These are phyloP conservation scores for Telmatochromis bifrenatus DNA, from an alignment of 2,113 vertebrate genomes.

Conservation along the genomic window DNA sequence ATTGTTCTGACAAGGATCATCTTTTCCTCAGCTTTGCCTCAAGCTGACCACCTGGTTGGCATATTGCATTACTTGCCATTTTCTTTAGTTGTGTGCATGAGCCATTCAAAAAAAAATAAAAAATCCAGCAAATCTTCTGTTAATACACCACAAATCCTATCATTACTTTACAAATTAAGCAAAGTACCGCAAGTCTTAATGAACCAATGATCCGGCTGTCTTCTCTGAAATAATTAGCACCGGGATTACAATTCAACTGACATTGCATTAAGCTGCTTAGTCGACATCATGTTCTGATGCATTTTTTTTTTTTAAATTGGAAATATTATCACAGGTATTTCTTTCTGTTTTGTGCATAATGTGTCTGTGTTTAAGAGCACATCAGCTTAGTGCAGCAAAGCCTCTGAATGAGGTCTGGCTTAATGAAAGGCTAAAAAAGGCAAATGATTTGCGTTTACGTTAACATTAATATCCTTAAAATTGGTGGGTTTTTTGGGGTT, in stretches of 20 bases:
- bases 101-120: not conserved
- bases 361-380: not conserved
- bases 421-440: not conserved
- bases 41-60: conserved; percentile 45
- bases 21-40: conserved; percentile 33
- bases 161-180: not conserved
- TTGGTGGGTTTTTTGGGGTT: rapidly evolving
- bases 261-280: not conserved
- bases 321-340: not conserved
- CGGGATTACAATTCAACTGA: not conserved
- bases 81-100: not conserved
- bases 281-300: not conserved
- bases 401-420: not conserved
- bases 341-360: not conserved
- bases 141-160: not conserved
- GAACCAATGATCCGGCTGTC: not conserved
- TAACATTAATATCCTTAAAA: not conserved
- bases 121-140: not conserved
- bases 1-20: conserved; percentile 38
- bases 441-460: not conserved
- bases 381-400: not conserved
- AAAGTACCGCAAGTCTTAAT: not conserved
- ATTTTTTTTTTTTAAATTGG: not conserved
- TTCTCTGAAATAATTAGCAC: not conserved
- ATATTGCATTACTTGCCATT: conserved; percentile 23